Evolutionary conservation across 2,797 vertebrate genomes (phyloP).

Genomic region (Pantherophis vulpinus): DNA sequence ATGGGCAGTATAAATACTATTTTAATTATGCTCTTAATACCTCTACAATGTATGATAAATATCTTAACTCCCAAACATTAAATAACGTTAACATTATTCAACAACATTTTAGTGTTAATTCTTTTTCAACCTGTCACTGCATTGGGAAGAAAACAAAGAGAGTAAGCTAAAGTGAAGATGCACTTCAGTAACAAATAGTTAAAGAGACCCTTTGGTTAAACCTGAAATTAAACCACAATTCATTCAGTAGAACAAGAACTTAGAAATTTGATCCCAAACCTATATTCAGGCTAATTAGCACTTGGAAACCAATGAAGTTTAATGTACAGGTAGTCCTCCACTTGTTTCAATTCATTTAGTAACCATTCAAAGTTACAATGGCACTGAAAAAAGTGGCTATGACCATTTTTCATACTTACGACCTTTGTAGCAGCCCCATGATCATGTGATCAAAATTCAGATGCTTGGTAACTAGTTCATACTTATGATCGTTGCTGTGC

Average conservation of each 20-base stretch:
- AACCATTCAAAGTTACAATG: neutral
- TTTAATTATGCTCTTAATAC: neutral
- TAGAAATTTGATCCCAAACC: neutral
- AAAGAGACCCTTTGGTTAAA: neutral
- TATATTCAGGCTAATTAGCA: neutral
- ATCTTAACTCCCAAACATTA: neutral
- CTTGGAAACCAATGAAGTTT: neutral
- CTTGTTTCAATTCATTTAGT: neutral
- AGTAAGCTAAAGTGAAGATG: neutral
- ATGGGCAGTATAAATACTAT: neutral
- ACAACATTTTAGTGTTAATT: neutral
- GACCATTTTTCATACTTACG: neutral
- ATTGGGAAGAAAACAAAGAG: neutral
- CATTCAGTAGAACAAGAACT: neutral
- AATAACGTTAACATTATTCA: neutral
- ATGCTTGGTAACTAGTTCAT: neutral
- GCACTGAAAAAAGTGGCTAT: neutral
- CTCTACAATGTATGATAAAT: conserved; percentile 6
- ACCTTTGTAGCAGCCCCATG: neutral
- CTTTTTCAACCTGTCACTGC: neutral
- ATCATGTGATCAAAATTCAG: neutral
- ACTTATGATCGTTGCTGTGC: neutral
- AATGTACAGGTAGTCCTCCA: neutral
- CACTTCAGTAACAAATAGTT: neutral
- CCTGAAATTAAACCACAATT: neutral